Base-by-base conservation (phyloP, 2,888 invertebrate species). In the Sialis fuliginosa region DNA sequence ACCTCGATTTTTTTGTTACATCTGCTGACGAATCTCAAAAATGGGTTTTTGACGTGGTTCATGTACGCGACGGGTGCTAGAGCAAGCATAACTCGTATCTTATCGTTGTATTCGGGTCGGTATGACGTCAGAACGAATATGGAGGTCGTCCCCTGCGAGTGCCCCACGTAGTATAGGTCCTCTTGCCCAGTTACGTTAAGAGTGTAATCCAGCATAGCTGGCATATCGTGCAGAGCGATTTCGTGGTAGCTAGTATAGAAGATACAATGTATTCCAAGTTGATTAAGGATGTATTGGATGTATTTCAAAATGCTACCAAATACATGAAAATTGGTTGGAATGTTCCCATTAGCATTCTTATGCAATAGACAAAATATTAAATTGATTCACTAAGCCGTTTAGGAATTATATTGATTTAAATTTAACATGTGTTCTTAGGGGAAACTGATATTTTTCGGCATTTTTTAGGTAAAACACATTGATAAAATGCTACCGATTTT, bases 131-230 rank as follows among this genome's bases (percentile, higher is more conserved):
- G 71, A 0, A 81, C 77, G 57, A 72, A 83, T 59, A 79, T 82
- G 1, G 66, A 56, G 0, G 81, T 80, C 0, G 80, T 77, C 6
- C 88, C 89, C 61, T 79, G 79, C 0, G 88, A 90, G 59, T 89
- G 86, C 0, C 90, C 91, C 2, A 84, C 64, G 58, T 88, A 90
- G 55, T 81, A 79, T 0, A 91, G 56, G 45, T 75, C 66, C 1
- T 69, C 52, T 31, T 71, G 66, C 0, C 72, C 71, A 0, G 86
- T 81, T 2, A 54, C 45, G 0, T 59, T 55, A 1, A 81, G 62
- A n/a, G 79, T 69, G 56, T 79, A 77, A 58, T 92, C 82, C 42
- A 95, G 79, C 68, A 80, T 81, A 0, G 83, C 74, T 1, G 91
- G 88, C 34, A 92, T 58, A 62, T 93, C 93, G 52, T 69, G 73